phyloP scores from a whole-genome alignment of 2,888 invertebrate species.

The Physocephala rufipes region DNA sequence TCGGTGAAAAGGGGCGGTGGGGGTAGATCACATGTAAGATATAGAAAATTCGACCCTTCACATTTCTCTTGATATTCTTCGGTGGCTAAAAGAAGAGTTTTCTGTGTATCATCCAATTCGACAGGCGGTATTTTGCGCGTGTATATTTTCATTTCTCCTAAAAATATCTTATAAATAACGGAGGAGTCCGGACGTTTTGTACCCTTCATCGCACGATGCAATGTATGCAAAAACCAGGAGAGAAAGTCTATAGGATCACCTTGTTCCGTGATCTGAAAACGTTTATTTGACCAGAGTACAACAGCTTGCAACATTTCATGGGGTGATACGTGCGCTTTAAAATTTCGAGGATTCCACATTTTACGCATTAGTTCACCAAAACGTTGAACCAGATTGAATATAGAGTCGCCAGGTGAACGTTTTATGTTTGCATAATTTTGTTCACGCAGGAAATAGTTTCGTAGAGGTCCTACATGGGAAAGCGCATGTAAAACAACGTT shows the following conservation, averaged over 20 bases:
- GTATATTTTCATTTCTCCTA: conserved; percentile 89
- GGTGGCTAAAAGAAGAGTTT: conserved; percentile 78
- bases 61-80: conserved; percentile 88
- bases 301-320: conserved; percentile 99
- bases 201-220: conserved; percentile 94
- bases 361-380: conserved; percentile 97
- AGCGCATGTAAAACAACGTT: conserved; percentile 97
- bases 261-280: conserved; percentile 98
- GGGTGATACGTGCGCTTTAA: conserved; percentile 99
- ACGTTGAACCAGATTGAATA: conserved; percentile 85
- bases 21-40: conserved; percentile 96
- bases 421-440: conserved; percentile 89
- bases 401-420: conserved; percentile 94
- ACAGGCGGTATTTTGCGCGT: conserved; percentile 93
- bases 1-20: conserved; percentile 97
- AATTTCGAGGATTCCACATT: conserved; percentile 98
- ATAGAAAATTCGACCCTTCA: conserved; percentile 93
- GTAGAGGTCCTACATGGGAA: conserved; percentile 91
- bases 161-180: conserved; percentile 93
- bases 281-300: conserved; percentile 94
- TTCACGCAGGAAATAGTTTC: conserved; percentile 95
- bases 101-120: conserved; percentile 89
- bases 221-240: conserved; percentile 97
- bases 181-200: conserved; percentile 88
- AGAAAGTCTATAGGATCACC: conserved; percentile 98